Conservation (phyloP, 2,888 invertebrate genomes). For the Scotopteryx bipunctaria region DNA sequence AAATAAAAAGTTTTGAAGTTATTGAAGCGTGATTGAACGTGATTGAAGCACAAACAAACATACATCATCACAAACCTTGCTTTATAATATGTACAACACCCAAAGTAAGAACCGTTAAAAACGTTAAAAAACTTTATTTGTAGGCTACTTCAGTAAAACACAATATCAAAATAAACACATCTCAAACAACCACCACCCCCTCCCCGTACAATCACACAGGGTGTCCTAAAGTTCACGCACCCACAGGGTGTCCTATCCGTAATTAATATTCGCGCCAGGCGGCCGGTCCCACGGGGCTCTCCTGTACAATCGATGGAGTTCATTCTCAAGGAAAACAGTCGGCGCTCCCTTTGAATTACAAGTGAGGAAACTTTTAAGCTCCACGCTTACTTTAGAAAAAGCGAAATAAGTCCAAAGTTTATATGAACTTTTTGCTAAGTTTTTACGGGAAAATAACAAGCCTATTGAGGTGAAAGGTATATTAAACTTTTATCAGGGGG, state of each 20-base stretch:
- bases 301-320: slow-evolving; percentile 19
- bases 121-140: too few species aligned
- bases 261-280: slow-evolving; percentile 36
- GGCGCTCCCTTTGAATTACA: slow-evolving; percentile 10
- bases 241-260: slow-evolving; percentile 7
- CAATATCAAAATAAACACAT: not conserved
- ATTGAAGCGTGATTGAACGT: too few species aligned
- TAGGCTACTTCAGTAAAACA: not conserved
- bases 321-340: slow-evolving; percentile 21
- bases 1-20: too few species aligned
- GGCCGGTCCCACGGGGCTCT: slow-evolving; percentile 30
- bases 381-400: not conserved
- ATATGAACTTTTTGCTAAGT: too few species aligned
- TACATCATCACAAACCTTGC: too few species aligned
- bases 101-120: too few species aligned
- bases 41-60: too few species aligned
- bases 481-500: too few species aligned
- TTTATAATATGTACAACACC: too few species aligned
- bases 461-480: too few species aligned
- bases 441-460: too few species aligned
- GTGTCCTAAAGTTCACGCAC: slow-evolving; percentile 1
- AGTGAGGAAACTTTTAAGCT: slow-evolving; percentile 16
- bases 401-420: too few species aligned
- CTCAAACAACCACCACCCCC: not conserved
- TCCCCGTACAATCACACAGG: slow-evolving; percentile 2